Base-by-base conservation (phyloP, 2,888 invertebrate species). In the Corythucha ciliata region DNA sequence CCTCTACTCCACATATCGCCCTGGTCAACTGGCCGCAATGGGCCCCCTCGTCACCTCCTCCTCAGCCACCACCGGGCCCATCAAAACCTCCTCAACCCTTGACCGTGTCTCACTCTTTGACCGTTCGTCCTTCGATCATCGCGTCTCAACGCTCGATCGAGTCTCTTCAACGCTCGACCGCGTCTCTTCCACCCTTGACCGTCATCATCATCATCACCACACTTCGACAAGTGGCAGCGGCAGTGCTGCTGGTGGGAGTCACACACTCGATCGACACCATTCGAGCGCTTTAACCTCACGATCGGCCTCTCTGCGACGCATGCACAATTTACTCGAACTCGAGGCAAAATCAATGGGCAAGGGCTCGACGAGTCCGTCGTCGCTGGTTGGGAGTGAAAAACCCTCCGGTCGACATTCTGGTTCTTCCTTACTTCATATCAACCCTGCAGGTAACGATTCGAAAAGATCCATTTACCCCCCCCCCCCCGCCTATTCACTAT, bases 301-400 rank as follows among this genome's bases (percentile, higher is more conserved):
- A 57, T 83, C 82, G 0, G 83, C 85, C 0, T 86, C 83, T 48
- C 82, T 86, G 58, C 75, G 88, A 32, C 76, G 88, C 55, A 86
- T 89, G 70, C 73, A 87, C 44, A 87, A 88, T 65, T 71, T 89
- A 24, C 70, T 89, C 54, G 89, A 89, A 63, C 72, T 88, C 53
- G 80, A 76, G 63, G 63, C 68, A 64, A 68, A 53, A 67, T 60
- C 60, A 47, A 53, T 63, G 22, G 63, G 62, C 4, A 59, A 61
- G 36, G 57, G 60, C 7, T 46, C 44, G 22, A 53, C 54, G 1
- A n/a, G n/a, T n/a, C 52, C 60, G 4, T 53, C 52, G 26, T 44
- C 55, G 8, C 46, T 48, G 20, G 24, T 53, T 21, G 14, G 47
- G 18, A 26, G 46, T 24, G 49, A 52, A 27, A 36, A 39, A 41